Evolutionary conservation across 2,797 vertebrate genomes (phyloP), one percentile per base, ranked within the genome.

Genomic region (Oceanodroma leucorhoa): DNA sequence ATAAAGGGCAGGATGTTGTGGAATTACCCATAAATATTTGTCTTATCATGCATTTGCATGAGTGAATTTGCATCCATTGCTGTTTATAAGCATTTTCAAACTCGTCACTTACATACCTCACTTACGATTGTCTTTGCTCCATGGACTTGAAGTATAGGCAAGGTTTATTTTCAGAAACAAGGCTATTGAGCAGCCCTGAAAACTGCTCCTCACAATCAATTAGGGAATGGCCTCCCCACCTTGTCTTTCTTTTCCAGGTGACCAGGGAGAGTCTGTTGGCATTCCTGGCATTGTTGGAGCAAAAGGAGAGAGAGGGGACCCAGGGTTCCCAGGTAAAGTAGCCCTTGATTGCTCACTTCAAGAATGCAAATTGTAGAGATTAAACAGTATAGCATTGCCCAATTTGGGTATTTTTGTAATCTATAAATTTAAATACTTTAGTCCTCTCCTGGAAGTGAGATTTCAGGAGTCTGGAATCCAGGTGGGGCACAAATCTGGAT

Each of bases 251-350:
- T 75, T 90, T 86, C 46, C 66, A 98, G 98, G 99, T 97, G 97
- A 97, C 41, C 98, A 96, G 26, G 99, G 99, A 72, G 98, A 99
- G 1, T 85, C 97, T 3, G 77, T 83, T 88, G 97, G 95, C 50
- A 96, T 97, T 96, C 96, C 98, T 77, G 99, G 99, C 73, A 58
- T 11, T 69, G 91, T 97, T 65, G 99, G 99, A 95, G 29, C 78
- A 64, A 99, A 98, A 96, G 99, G 99, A 95, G 97, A 95, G 30
- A 94, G 82, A 30, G 99, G 99, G 58, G 97, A 98, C 9, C 9
- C 97, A 7, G 99, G 99, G 20, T 97, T 96, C 81, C 95, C 98
- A 97, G 99, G 99, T 99, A 95, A 97, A 95, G 19, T 30, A 65
- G 36, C 23, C 22, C n/a, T 80, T 70, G 24, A 46, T 24, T 67